Base-by-base conservation (phyloP, 2,888 invertebrate genomes). In the Smittia aterrima region DNA sequence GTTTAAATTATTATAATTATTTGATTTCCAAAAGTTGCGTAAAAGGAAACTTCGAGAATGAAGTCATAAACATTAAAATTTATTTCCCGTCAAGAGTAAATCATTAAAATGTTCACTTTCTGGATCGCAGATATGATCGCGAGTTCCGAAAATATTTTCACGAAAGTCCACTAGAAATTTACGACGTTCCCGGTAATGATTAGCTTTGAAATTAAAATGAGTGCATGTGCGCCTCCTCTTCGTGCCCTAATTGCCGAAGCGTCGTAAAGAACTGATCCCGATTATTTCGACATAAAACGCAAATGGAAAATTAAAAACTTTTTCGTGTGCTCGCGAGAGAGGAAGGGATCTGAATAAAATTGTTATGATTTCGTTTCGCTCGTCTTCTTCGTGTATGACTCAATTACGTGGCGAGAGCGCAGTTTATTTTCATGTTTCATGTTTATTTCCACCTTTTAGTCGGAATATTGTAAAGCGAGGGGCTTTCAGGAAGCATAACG, bases 1-100 rank as follows among this genome's bases (percentile, higher is more conserved):
- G 53, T 7, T 22, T 18, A 70, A 70, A 70, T 70, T 70, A 70
- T 53, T 41, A 70, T 70, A 70, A 70, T 70, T 70, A 68, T 47
- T 22, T 40, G 68, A 68, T 68, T 68, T 18, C 41, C 9, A 24
- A 25, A 13, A n/a, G 16, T 16, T 32, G 20, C 27, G 11, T 53
- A 53, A 53, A 25, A 24, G 16, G 25, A 24, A 22, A 66, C 38
- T 20, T 70, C 24, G 20, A 70, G 25, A 70, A 25, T 70, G 54
- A n/a, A 70, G 70, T 54, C 53, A 70, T 70, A 27, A 70, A 53
- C 70, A 32, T 70, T 41, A 70, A 70, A 70, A 53, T 47, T 70
- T 70, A 70, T 70, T 54, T 27, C 27, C 27, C 20, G 4, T 27
- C 25, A 64, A 64, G 9, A 1, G 11, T 25, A 64, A 27, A 64